Evolutionary conservation across 1,140 invertebrate genomes (phyloP).

Genomic region (Penaeus chinensis): DNA sequence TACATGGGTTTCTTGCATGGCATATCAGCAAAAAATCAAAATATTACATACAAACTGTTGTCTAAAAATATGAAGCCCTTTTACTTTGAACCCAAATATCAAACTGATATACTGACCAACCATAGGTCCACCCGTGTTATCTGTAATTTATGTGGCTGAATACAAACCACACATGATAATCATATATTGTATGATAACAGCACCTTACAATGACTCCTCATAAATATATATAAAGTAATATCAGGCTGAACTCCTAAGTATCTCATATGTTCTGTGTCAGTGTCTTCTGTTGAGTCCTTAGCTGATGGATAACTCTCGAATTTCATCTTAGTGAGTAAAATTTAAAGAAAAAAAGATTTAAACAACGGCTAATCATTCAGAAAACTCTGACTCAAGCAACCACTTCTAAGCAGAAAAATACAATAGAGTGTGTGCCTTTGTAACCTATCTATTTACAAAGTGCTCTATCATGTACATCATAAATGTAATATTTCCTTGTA

Average conservation of each 20-base stretch:
- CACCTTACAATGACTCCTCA: constrained; percentile 30
- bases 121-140: constrained; percentile 29
- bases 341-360: neutral
- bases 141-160: constrained; percentile 12
- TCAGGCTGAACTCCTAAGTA: constrained; percentile 1
- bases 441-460: constrained; percentile 28
- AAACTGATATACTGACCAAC: constrained; percentile 2
- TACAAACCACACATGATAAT: neutral
- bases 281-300: neutral
- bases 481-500: constrained; percentile 15
- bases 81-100: constrained; percentile 30
- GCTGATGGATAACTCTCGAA: neutral
- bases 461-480: constrained; percentile 9
- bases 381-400: neutral
- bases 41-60: too few species aligned
- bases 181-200: constrained; percentile 22
- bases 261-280: constrained; percentile 4
- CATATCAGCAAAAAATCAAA: too few species aligned
- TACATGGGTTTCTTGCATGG: too few species aligned
- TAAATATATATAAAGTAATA: too few species aligned
- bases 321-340: neutral
- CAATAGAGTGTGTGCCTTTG: constrained; percentile 1
- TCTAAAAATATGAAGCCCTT: constrained; percentile 3
- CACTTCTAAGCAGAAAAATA: constrained; percentile 20
- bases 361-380: neutral